phyloP scores from a whole-genome alignment of 2,113 vertebrate species.

The Calyptommatus sinebrachiatus region DNA sequence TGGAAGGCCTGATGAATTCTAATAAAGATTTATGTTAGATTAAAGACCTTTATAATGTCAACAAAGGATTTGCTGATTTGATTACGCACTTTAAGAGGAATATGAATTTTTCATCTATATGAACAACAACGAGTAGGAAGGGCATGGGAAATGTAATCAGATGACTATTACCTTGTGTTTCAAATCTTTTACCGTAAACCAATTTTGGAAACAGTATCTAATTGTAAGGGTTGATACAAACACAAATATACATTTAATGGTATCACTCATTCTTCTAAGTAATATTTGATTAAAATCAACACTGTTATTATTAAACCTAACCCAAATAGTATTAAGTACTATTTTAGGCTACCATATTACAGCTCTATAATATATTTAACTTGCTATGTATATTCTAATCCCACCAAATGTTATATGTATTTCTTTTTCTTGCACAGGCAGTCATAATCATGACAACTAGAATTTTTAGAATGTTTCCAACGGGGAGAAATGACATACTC shows the following conservation, averaged over 20 bases:
- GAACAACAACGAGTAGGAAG: conserved; percentile 66
- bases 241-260: conserved; percentile 42
- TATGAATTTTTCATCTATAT: conserved; percentile 24
- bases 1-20: conserved; percentile 92
- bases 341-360: not conserved
- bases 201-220: conserved; percentile 43
- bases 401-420: not conserved
- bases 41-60: conserved; percentile 96
- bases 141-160: conserved; percentile 52
- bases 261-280: conserved; percentile 27
- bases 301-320: not conserved
- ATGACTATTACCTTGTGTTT: conserved; percentile 37
- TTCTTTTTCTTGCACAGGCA: not conserved
- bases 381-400: not conserved
- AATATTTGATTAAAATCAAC: not conserved
- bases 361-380: not conserved
- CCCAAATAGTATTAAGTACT: not conserved
- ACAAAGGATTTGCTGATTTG: conserved; percentile 95
- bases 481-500: not conserved
- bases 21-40: conserved; percentile 99
- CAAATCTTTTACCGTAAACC: conserved; percentile 44
- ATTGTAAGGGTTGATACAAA: conserved; percentile 48
- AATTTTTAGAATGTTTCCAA: not conserved
- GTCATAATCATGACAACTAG: not conserved
- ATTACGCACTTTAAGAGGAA: conserved; percentile 71